Evolutionary conservation across 2,113 vertebrate species (phyloP).

Genomic region (Toxotes jaculatrix): DNA sequence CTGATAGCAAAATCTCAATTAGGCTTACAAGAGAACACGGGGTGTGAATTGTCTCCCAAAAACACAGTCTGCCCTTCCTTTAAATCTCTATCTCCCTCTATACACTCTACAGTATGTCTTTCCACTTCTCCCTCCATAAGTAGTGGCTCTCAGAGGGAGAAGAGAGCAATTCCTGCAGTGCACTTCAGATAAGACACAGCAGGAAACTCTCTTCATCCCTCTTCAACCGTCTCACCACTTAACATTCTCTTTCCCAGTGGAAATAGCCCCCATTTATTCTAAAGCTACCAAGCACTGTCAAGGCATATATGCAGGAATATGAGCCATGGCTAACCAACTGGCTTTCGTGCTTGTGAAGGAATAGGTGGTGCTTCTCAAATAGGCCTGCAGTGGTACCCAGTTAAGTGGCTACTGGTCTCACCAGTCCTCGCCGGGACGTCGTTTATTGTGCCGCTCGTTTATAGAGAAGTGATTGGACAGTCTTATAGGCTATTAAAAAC

Average conservation of each 20-base stretch:
- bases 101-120: constrained; percentile 21
- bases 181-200: constrained; percentile 75
- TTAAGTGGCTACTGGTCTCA: background rate
- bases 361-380: constrained; percentile 22
- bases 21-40: background rate
- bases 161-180: constrained; percentile 60
- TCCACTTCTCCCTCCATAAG: constrained; percentile 40
- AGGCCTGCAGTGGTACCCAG: background rate
- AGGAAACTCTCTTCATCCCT: constrained; percentile 68
- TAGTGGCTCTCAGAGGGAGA: constrained; percentile 54
- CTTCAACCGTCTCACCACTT: constrained; percentile 62
- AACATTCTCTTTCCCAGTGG: constrained; percentile 64
- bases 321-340: constrained; percentile 58
- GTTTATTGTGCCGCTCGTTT: constrained; percentile 50
- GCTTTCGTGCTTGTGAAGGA: constrained; percentile 51
- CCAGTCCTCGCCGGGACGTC: constrained; percentile 1
- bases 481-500: constrained; percentile 65
- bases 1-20: background rate
- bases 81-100: constrained; percentile 12
- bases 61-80: background rate
- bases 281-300: constrained; percentile 48
- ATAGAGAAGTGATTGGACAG: constrained; percentile 51
- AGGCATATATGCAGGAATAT: constrained; percentile 49
- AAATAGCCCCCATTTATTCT: constrained; percentile 68
- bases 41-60: background rate